Evolutionary conservation across 2,888 invertebrate genomes (phyloP).

Genomic region (Eutolmus rufibarbis): DNA sequence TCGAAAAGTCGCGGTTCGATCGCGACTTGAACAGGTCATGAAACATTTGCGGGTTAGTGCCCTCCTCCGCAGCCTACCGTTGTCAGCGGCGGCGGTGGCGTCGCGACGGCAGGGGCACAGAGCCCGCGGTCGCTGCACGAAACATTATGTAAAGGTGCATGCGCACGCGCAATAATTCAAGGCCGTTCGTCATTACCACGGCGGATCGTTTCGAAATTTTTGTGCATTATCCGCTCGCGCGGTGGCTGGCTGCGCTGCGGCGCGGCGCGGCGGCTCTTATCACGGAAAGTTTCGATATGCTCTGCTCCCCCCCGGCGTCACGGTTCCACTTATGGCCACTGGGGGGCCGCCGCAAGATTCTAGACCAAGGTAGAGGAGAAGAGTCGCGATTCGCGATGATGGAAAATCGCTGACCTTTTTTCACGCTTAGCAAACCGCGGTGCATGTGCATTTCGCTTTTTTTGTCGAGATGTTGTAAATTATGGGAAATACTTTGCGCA

Average conservation of each 20-base stretch:
- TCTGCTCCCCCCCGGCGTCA: background rate
- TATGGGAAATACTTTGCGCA: background rate
- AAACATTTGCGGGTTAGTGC: background rate
- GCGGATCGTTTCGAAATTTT: slow-evolving; percentile 26
- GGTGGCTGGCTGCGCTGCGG: background rate
- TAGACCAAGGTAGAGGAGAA: background rate
- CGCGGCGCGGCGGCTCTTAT: background rate
- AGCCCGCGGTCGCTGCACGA: background rate
- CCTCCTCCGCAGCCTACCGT: background rate
- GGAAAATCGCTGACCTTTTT: background rate
- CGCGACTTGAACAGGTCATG: slow-evolving; percentile 17
- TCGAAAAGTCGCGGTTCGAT: background rate
- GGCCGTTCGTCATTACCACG: slow-evolving; percentile 29
- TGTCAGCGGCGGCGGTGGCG: background rate
- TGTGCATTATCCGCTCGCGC: background rate
- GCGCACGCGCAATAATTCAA: slow-evolving; percentile 31
- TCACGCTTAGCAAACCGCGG: background rate
- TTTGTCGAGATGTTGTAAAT: background rate
- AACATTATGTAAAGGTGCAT: slow-evolving; percentile 32
- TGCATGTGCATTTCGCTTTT: background rate
- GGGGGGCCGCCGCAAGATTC: background rate
- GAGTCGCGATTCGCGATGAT: background rate
- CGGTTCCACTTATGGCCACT: background rate
- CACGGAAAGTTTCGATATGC: background rate
- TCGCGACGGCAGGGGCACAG: background rate